phyloP scores from a whole-genome alignment of 2,113 vertebrate species.

The Cephalophus harveyi region DNA sequence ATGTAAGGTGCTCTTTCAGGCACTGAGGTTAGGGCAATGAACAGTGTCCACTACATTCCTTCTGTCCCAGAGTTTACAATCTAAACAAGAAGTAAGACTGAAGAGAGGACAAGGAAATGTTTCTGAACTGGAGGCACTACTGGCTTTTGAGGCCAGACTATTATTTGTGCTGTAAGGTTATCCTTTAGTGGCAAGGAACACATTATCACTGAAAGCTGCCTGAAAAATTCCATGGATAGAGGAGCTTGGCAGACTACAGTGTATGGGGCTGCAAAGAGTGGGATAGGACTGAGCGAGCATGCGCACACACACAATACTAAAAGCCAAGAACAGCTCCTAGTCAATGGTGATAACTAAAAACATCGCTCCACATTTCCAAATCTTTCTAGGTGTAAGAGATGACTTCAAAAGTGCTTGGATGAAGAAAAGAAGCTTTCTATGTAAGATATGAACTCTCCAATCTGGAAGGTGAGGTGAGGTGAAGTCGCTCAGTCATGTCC shows the following conservation, averaged over 20 bases:
- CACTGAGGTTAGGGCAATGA: neutral
- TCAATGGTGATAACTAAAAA: neutral
- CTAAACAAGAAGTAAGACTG: neutral
- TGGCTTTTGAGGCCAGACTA: neutral
- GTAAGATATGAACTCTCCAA: neutral
- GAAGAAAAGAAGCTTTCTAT: neutral
- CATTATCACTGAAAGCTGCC: neutral
- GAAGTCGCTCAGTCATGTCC: too few relatives aligned
- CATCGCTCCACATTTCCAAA: neutral
- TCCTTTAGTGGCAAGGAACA: neutral
- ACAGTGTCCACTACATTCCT: neutral
- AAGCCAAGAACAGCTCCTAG: neutral
- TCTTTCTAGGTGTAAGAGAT: neutral
- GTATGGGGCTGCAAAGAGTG: neutral
- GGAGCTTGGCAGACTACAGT: neutral
- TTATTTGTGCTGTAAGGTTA: neutral
- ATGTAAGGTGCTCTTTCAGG: neutral
- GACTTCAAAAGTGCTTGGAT: neutral
- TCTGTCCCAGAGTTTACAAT: neutral
- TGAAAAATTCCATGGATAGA: neutral
- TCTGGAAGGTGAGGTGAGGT: too few relatives aligned
- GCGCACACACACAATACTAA: neutral
- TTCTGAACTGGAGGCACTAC: neutral
- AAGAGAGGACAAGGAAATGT: accelerated
- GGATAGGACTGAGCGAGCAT: neutral